These are phyloP conservation scores for Chionoecetes opilio DNA, from an alignment of 1,140 invertebrate species.

Conservation along the genomic window DNA sequence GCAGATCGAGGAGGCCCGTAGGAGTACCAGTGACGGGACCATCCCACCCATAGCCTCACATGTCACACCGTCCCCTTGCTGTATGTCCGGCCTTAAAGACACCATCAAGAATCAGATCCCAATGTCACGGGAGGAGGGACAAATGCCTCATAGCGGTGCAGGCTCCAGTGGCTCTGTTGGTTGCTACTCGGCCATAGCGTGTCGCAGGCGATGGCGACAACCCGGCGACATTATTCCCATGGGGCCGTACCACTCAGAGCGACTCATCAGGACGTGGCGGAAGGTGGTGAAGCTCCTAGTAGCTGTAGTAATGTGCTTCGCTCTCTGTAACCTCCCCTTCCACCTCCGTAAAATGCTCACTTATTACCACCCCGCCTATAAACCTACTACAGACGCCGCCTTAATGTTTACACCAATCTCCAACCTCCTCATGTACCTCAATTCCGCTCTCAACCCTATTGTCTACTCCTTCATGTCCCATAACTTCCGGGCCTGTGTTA, in stretches of 20 bases:
- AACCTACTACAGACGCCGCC: conserved; percentile 70
- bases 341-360: conserved; percentile 89
- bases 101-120: neutral
- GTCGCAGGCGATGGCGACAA: conserved; percentile 82
- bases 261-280: conserved; percentile 76
- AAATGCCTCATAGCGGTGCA: neutral
- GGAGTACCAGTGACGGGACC: neutral
- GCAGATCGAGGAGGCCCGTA: conserved; percentile 68
- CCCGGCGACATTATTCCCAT: conserved; percentile 76
- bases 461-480: conserved; percentile 80
- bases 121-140: neutral
- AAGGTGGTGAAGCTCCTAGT: conserved; percentile 89
- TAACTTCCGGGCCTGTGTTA: conserved; percentile 80
- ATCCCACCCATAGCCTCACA: neutral
- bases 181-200: conserved; percentile 85
- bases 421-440: conserved; percentile 76
- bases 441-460: conserved; percentile 79
- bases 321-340: conserved; percentile 92
- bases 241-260: conserved; percentile 77
- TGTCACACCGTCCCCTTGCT: conserved; percentile 41
- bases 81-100: conserved; percentile 61
- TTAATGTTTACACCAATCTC: conserved; percentile 73
- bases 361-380: conserved; percentile 81
- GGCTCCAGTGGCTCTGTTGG: conserved; percentile 54
- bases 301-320: conserved; percentile 92